A percentile compares a stretch with the other conserved stretches of the same genome.
phyloP scores from a whole-genome alignment of 2,797 vertebrate genomes.

The Cynodonichthys magdalenae region DNA sequence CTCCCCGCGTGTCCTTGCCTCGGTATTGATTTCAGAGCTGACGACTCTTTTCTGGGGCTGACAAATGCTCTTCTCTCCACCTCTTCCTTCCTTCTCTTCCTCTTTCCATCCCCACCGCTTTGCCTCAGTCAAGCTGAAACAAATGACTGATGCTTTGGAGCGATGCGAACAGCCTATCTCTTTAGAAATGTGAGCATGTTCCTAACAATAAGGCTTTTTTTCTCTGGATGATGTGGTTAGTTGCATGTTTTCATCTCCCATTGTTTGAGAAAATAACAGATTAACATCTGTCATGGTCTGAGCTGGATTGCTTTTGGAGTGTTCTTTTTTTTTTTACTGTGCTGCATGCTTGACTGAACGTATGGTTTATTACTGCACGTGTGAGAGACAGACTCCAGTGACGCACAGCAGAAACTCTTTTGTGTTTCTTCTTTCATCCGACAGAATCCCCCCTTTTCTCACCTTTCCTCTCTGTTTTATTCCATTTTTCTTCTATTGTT shows the following conservation, averaged over 20 bases:
- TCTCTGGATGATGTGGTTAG: constrained; percentile 27
- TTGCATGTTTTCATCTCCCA: constrained; percentile 33
- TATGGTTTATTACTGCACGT: constrained; percentile 24
- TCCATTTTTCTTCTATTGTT: constrained; percentile 47
- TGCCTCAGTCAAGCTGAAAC: constrained; percentile 39
- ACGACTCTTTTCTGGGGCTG: constrained; percentile 62
- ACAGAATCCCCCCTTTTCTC: constrained; percentile 20
- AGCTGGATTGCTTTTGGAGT: constrained; percentile 7
- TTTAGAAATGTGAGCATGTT: constrained; percentile 30
- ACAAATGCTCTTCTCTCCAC: constrained; percentile 59
- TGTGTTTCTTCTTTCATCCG: constrained; percentile 57
- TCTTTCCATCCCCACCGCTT: constrained; percentile 30
- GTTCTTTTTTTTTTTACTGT: constrained; percentile 17
- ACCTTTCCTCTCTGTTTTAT: constrained; percentile 27
- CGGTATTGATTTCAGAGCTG: constrained; percentile 65
- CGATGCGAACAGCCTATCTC: constrained; percentile 37
- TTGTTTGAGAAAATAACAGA: constrained; percentile 31
- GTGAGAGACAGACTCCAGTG: constrained; percentile 31
- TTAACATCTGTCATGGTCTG: constrained; percentile 31
- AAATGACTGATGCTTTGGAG: constrained; percentile 41
- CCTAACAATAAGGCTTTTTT: constrained; percentile 16
- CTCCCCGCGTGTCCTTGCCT: constrained; percentile 58
- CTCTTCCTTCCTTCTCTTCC: constrained; percentile 28
- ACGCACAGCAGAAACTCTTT: constrained; percentile 49
- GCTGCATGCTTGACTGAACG: constrained; percentile 19